phyloP scores from a whole-genome alignment of 2,888 invertebrate species.

The Agriotes lineatus region DNA sequence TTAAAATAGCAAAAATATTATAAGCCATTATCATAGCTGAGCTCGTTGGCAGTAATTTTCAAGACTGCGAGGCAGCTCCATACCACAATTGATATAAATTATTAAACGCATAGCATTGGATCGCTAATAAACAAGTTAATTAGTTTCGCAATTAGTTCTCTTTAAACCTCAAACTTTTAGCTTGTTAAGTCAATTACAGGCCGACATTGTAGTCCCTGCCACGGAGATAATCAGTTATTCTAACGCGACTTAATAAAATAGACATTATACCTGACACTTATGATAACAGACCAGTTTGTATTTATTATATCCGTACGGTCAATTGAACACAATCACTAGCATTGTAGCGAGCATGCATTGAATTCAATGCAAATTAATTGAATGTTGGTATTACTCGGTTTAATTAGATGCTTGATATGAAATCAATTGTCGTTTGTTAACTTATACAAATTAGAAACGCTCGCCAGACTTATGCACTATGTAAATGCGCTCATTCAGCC shows the following conservation, averaged over 20 bases:
- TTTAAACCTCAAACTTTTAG: neutral
- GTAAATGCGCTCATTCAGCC: constrained; percentile 41
- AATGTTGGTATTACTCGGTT: constrained; percentile 57
- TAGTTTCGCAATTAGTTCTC: neutral
- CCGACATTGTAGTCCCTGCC: constrained; percentile 7
- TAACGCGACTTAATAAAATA: constrained; percentile 41
- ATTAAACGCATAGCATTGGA: too few species aligned
- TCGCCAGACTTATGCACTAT: constrained; percentile 40
- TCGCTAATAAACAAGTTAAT: neutral
- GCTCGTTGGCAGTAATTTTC: too few species aligned
- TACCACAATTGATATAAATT: too few species aligned
- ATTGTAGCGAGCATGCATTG: constrained; percentile 50
- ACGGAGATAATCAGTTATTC: constrained; percentile 30
- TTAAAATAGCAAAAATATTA: too few species aligned
- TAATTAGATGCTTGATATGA: constrained; percentile 61
- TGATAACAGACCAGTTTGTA: constrained; percentile 53
- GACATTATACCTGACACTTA: constrained; percentile 53
- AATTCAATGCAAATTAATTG: constrained; percentile 64
- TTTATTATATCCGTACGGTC: constrained; percentile 55
- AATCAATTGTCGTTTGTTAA: constrained; percentile 61
- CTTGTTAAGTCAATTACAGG: constrained; percentile 19
- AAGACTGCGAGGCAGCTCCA: too few species aligned
- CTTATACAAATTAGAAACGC: constrained; percentile 56
- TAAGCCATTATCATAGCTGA: too few species aligned
- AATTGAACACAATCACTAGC: constrained; percentile 54